Conservation (phyloP, 2,113 vertebrate genomes). For the Cariama cristata region DNA sequence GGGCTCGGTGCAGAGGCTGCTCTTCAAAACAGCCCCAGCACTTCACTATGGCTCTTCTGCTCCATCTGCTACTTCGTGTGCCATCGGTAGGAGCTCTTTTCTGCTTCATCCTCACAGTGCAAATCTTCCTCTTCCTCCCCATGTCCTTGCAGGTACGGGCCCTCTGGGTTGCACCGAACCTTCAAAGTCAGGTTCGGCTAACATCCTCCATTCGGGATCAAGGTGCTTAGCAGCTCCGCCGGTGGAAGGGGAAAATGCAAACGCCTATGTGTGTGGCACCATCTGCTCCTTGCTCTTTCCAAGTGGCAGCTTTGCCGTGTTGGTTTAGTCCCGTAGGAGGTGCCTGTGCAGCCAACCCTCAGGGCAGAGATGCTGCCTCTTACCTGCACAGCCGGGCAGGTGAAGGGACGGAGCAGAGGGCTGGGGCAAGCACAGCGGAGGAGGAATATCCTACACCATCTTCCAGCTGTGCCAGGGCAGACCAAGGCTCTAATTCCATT, state of each 20-base stretch:
- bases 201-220: background rate
- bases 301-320: rapidly evolving
- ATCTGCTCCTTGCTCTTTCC: background rate
- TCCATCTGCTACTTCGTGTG: rapidly evolving
- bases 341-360: background rate
- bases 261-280: rapidly evolving
- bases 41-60: background rate
- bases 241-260: background rate
- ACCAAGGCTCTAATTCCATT: background rate
- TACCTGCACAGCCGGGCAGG: rapidly evolving
- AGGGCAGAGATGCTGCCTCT: background rate
- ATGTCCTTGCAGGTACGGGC: rapidly evolving
- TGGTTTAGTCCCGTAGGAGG: background rate
- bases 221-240: background rate
- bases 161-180: background rate
- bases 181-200: background rate
- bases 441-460: background rate
- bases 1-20: rapidly evolving
- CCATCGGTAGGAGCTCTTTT: background rate
- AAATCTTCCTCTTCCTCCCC: background rate
- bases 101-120: background rate
- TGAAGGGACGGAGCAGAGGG: rapidly evolving
- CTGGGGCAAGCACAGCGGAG: rapidly evolving
- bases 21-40: background rate
- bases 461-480: background rate